Base-by-base conservation (phyloP, 2,113 vertebrate genomes). In the Euleptes europaea region DNA sequence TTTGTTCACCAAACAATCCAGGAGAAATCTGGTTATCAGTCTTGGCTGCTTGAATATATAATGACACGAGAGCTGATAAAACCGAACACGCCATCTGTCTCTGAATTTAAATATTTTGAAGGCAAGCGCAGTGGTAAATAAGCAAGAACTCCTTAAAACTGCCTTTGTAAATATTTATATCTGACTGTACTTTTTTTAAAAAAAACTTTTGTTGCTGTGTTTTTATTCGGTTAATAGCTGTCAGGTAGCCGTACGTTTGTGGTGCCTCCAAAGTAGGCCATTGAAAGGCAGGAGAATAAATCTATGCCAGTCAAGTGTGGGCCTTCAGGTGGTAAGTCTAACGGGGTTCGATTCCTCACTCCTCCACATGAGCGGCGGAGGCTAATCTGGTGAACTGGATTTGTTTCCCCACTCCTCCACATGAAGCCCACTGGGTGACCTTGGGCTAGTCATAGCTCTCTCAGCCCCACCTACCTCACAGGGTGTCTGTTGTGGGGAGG, bases 141-240 rank as follows among this genome's bases (percentile, higher is more conserved):
- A 89, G 38, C 60, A 91, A 88, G 89, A 87, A 91, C 28, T 88
- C 83, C 47, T 83, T 92, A 89, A 94, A 90, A 86, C 88, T 86
- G 70, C 91, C 89, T 95, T 89, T 87, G 83, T 94, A 94, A 94
- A 93, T 95, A 92, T 93, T 94, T 92, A 90, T 92, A 91, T 92
- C 87, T 87, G 80, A 80, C 90, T 81, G 93, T 84, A 69, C 83
- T n/a, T n/a, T n/a, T n/a, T n/a, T n/a, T n/a, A 81, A 31, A 40
- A 0, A 83, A 90, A 91, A 81, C 87, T 91, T 88, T 85, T 88
- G 74, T 84, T 93, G 78, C 38, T 40, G 17, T 73, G 84, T 82
- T 93, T 93, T 89, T 93, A 85, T 87, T 92, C 78, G 42, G 67
- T 92, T 93, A 91, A 91, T 77, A 85, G 72, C 77, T 91, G 78